Base-by-base conservation (phyloP, 2,888 invertebrate genomes). In the Cetonia aurata region DNA sequence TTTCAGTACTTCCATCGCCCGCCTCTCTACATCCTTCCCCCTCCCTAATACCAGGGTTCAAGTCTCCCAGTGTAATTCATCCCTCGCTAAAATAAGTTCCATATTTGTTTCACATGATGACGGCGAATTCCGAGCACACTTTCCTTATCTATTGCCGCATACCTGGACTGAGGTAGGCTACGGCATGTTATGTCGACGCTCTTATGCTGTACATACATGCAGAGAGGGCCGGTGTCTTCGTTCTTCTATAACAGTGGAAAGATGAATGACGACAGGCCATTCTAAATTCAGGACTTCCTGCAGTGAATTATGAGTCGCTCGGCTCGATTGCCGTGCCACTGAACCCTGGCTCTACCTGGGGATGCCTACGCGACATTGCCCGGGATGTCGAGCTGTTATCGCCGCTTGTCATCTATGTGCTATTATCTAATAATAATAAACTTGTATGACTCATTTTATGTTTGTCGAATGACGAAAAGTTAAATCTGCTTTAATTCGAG, bases 241-340 rank as follows among this genome's bases (percentile, higher is more conserved):
- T 25, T 25, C 25, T 25, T 25, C 25, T 72, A 57, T 67, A 70
- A 67, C 59, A 70, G 73, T 67, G 72, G 71, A 71, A 75, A 75
- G 74, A 75, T 74, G 74, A 74, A 75, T 74, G 74, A 69, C 75
- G 71, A 72, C 72, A 68, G 53, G 75, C 70, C 71, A 74, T 74
- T 74, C 74, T 73, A 75, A 74, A 75, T 75, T 75, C 73, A 69
- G 71, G 71, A 72, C 46, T 56, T 59, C 59, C 68, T 67, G 65
- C 68, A 70, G 71, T 73, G 75, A 75, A 74, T 75, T 75, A 75
- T 75, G 73, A 70, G 73, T 72, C 71, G 71, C 73, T 25, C 4
- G 55, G 55, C 25, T 25, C 25, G 25, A 25, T 25, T 25, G 25
- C 25, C 25, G 25, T 25, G 44, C 55, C 55, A 56, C 10, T 10